A percentile compares a stretch with the other conserved stretches of the same genome.
phyloP scores from a whole-genome alignment of 2,113 vertebrate genomes.

The Morone chrysops region DNA sequence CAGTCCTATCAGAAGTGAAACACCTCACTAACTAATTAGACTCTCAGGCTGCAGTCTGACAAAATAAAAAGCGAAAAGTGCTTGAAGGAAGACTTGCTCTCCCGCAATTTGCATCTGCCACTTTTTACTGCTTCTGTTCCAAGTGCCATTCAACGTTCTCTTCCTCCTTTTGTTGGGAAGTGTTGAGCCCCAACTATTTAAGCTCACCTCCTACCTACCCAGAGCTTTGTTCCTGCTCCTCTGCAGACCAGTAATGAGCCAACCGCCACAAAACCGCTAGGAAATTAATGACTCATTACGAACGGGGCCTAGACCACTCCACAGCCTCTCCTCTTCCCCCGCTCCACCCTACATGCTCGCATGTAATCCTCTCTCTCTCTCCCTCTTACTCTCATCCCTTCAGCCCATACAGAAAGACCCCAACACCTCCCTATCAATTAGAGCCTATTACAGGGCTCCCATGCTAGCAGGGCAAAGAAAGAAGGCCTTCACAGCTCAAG shows the following conservation, averaged over 20 bases:
- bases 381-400: constrained; percentile 81
- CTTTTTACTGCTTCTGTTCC: constrained; percentile 87
- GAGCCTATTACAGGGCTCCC: constrained; percentile 97
- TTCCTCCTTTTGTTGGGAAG: constrained; percentile 82
- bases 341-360: constrained; percentile 69
- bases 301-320: constrained; percentile 90
- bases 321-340: constrained; percentile 81
- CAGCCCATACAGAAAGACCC: constrained; percentile 93
- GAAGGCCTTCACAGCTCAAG: constrained; percentile 92
- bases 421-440: constrained; percentile 99
- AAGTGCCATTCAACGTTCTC: constrained; percentile 85
- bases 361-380: constrained; percentile 83
- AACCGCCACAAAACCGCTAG: constrained; percentile 95
- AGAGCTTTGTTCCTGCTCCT: constrained; percentile 92
- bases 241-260: constrained; percentile 98
- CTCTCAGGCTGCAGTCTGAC: constrained; percentile 80
- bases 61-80: constrained; percentile 78
- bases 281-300: constrained; percentile 99
- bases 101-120: constrained; percentile 86
- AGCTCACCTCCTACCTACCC: constrained; percentile 98
- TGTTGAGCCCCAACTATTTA: constrained; percentile 96
- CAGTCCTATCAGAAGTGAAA: constrained; percentile 80
- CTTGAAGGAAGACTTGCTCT: constrained; percentile 81
- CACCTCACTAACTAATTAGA: constrained; percentile 83
- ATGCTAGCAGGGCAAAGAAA: constrained; percentile 90